phyloP scores from a whole-genome alignment of 2,888 invertebrate genomes.

The Boloria euphrosyne region DNA sequence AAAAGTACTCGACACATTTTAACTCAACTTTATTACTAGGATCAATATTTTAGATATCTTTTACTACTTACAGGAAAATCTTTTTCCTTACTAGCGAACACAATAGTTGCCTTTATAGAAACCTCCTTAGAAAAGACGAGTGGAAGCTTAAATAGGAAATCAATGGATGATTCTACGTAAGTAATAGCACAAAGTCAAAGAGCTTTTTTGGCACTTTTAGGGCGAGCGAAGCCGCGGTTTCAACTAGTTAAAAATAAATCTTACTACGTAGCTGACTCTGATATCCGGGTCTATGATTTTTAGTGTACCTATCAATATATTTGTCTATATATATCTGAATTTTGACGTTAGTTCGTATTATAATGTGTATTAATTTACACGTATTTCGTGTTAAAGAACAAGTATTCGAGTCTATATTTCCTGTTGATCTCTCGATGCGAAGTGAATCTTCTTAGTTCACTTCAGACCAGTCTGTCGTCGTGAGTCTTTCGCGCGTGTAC shows the following conservation, averaged over 20 bases:
- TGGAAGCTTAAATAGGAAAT: too few relatives aligned
- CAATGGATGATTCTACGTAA: too few relatives aligned
- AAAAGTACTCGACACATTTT: too few relatives aligned
- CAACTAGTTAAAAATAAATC: neutral
- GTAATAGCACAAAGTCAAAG: too few relatives aligned
- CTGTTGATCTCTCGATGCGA: constrained; percentile 32
- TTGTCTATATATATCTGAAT: neutral
- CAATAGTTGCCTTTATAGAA: too few relatives aligned
- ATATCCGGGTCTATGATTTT: constrained; percentile 13
- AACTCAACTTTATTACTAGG: too few relatives aligned
- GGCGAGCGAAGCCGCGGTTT: too few relatives aligned
- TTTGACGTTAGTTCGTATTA: constrained; percentile 3
- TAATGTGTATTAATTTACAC: constrained; percentile 2
- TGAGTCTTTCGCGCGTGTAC: constrained; percentile 11
- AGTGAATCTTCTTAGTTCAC: constrained; percentile 28
- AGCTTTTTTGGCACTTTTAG: too few relatives aligned
- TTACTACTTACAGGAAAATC: too few relatives aligned
- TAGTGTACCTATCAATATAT: neutral
- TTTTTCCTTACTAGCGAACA: too few relatives aligned
- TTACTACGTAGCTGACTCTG: neutral
- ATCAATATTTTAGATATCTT: too few relatives aligned
- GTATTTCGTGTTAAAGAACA: constrained; percentile 15
- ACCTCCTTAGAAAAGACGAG: too few relatives aligned
- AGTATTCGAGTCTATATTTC: constrained; percentile 32
- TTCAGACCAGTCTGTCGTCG: constrained; percentile 18